A percentile compares a stretch with the other conserved stretches of the same genome.
These are phyloP conservation scores for Chaetoderma sp. DNA, from an alignment of 2,888 invertebrate genomes.

Conservation along the genomic window DNA sequence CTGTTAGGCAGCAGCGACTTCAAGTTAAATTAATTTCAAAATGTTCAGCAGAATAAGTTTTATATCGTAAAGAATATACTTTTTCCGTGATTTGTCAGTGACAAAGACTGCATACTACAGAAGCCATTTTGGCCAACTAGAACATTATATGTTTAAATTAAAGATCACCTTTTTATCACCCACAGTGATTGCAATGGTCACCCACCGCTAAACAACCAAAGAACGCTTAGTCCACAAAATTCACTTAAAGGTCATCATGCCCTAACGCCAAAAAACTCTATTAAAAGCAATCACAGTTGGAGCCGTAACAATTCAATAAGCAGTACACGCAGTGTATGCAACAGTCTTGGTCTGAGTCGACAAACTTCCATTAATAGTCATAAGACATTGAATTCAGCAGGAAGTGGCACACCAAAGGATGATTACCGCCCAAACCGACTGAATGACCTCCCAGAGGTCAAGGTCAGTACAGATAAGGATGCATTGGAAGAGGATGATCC, in stretches of 20 bases:
- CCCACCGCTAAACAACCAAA: constrained; percentile 66
- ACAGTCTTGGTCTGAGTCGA: constrained; percentile 59
- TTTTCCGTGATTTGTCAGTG: no score
- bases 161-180: no score
- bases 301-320: constrained; percentile 66
- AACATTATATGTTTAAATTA: no score
- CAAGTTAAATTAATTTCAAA: no score
- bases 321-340: constrained; percentile 57
- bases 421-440: constrained; percentile 62
- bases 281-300: constrained; percentile 47
- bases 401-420: constrained; percentile 60
- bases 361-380: constrained; percentile 66
- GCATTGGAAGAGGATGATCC: constrained; percentile 54
- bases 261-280: constrained; percentile 59
- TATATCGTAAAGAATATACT: no score
- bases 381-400: constrained; percentile 59
- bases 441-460: constrained; percentile 43
- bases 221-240: constrained; percentile 79
- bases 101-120: no score
- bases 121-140: no score
- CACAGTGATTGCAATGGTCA: constrained; percentile 76
- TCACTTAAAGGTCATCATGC: constrained; percentile 74
- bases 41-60: no score
- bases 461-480: constrained; percentile 39
- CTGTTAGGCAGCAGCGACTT: no score